Conservation (phyloP, 2,113 vertebrate genomes). For the Oncorhynchus kisutch region DNA sequence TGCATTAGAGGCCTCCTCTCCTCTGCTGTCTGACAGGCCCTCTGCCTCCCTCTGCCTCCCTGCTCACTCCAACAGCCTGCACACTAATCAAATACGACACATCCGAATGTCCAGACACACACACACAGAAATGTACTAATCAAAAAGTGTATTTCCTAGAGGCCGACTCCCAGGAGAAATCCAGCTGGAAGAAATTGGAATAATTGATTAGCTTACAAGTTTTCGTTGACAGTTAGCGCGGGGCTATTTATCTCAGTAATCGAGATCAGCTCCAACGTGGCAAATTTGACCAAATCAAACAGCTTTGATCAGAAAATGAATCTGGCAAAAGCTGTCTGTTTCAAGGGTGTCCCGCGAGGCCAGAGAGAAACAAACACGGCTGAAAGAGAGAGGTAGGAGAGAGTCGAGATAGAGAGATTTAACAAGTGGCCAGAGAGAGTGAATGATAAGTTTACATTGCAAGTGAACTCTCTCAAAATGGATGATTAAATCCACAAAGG, state of each 20-base stretch:
- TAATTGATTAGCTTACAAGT: slow-evolving; percentile 99
- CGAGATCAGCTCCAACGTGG: slow-evolving; percentile 99
- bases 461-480: slow-evolving; percentile 62
- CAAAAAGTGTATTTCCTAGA: slow-evolving; percentile 99
- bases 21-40: slow-evolving; percentile 93
- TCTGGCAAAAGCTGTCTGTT: slow-evolving; percentile 99
- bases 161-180: slow-evolving; percentile 97
- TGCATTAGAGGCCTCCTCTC: slow-evolving; percentile 89
- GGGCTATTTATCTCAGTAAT: slow-evolving; percentile 99
- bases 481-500: slow-evolving; percentile 66
- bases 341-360: slow-evolving; percentile 85
- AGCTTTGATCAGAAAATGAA: slow-evolving; percentile 99
- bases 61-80: slow-evolving; percentile 85
- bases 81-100: slow-evolving; percentile 97
- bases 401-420: slow-evolving; percentile 68
- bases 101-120: slow-evolving; percentile 95
- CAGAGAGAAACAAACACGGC: slow-evolving; percentile 94
- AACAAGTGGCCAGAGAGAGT: slow-evolving; percentile 88
- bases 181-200: slow-evolving; percentile 97
- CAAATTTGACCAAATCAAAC: slow-evolving; percentile 99
- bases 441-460: slow-evolving; percentile 65
- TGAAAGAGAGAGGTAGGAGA: slow-evolving; percentile 25
- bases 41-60: slow-evolving; percentile 37
- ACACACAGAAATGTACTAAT: slow-evolving; percentile 94
- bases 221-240: slow-evolving; percentile 99